Evolutionary conservation across 2,888 invertebrate genomes (phyloP).

Genomic region (Scaptodrosophila latifasciaeformis): DNA sequence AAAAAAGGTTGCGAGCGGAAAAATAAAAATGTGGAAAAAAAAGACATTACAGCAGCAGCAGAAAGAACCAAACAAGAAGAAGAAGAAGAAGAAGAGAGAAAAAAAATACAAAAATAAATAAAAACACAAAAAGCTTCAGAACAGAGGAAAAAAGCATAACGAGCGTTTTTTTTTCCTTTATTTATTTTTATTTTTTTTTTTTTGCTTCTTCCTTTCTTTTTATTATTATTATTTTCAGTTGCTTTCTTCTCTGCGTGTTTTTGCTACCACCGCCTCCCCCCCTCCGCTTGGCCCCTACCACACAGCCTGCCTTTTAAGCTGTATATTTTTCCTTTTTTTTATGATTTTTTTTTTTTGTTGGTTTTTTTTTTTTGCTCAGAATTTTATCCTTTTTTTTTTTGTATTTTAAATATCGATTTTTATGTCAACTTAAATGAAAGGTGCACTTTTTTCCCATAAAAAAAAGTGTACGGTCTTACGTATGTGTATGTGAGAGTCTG

Average conservation of each 20-base stretch:
- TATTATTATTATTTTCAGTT: conserved; percentile 44
- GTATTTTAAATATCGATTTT: conserved; percentile 68
- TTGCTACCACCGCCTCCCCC: too few relatives aligned
- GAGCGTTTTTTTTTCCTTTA: conserved; percentile 51
- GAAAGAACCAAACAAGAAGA: conserved; percentile 19
- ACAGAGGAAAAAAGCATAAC: conserved; percentile 62
- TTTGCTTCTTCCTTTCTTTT: conserved; percentile 26
- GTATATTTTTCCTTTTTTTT: conserved; percentile 65
- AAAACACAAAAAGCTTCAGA: conserved; percentile 45
- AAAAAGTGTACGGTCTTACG: too few relatives aligned
- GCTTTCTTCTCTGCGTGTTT: conserved; percentile 13
- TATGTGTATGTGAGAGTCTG: too few relatives aligned
- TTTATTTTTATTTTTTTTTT: conserved; percentile 64
- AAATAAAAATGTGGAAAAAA: conserved; percentile 61
- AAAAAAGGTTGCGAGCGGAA: conserved; percentile 67
- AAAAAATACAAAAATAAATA: conserved; percentile 40
- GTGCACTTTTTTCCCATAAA: conserved; percentile 62
- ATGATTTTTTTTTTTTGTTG: conserved; percentile 28
- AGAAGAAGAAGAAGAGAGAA: conserved; percentile 8
- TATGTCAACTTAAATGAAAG: conserved; percentile 69
- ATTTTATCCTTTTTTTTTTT: conserved; percentile 64
- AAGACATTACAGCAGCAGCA: conserved; percentile 59
- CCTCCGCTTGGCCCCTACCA: too few relatives aligned
- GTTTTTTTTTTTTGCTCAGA: conserved; percentile 35
- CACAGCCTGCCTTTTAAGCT: conserved; percentile 63